These are phyloP conservation scores for Hemistola chrysoprasaria DNA, from an alignment of 2,888 invertebrate genomes.

Conservation along the genomic window DNA sequence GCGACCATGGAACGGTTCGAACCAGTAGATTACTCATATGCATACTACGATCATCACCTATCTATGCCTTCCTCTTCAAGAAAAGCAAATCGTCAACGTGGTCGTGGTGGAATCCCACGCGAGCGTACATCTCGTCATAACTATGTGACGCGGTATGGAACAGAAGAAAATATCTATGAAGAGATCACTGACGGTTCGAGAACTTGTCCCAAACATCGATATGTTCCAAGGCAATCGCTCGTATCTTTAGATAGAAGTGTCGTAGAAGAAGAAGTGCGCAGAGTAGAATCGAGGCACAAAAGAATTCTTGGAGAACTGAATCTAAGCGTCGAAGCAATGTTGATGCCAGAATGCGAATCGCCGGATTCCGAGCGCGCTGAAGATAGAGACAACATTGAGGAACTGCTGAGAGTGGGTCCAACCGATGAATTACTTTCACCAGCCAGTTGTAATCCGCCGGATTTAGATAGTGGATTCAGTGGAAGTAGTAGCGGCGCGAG, in stretches of 20 bases:
- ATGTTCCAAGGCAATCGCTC: constrained; percentile 81
- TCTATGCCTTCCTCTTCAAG: constrained; percentile 83
- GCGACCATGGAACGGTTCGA: constrained; percentile 86
- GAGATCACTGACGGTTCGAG: constrained; percentile 87
- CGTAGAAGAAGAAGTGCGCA: constrained; percentile 91
- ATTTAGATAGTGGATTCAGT: constrained; percentile 92
- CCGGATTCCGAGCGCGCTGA: constrained; percentile 85
- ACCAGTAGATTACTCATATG: constrained; percentile 90
- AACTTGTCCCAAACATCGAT: constrained; percentile 75
- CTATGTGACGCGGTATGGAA: constrained; percentile 90
- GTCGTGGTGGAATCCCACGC: constrained; percentile 65
- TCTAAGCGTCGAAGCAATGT: constrained; percentile 93
- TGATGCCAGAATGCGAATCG: constrained; percentile 90
- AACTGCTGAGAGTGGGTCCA: constrained; percentile 86
- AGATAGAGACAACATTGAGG: constrained; percentile 84
- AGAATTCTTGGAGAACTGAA: constrained; percentile 93
- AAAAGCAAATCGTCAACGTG: constrained; percentile 70
- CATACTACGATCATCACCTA: constrained; percentile 89
- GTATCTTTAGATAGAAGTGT: constrained; percentile 87
- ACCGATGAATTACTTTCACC: constrained; percentile 88
- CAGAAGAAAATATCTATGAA: constrained; percentile 92
- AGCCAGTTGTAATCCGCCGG: constrained; percentile 84
- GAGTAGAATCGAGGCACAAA: constrained; percentile 91
- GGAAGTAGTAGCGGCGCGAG: constrained; percentile 92
- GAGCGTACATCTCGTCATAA: constrained; percentile 83